Percentiles rank a stretch among this genome's conserved stretches.
phyloP scores from a whole-genome alignment of 2,113 vertebrate species.

The Anguilla rostrata region DNA sequence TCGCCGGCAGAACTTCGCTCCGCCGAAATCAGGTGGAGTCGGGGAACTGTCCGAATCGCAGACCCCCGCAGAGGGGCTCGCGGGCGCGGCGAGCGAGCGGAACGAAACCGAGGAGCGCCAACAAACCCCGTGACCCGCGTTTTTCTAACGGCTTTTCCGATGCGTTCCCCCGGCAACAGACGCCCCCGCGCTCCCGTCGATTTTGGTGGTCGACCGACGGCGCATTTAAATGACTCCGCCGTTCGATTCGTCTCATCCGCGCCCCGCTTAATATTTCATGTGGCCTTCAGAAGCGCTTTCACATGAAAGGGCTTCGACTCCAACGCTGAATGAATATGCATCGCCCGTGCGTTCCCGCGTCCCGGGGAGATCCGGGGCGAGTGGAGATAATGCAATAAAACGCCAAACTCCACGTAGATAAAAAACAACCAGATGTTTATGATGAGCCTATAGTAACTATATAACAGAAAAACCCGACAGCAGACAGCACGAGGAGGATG shows the following conservation, averaged over 20 bases:
- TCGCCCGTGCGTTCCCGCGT: conserved; percentile 22
- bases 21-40: conserved; percentile 59
- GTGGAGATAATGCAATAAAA: conserved; percentile 40
- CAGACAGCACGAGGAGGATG: background rate
- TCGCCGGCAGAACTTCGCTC: conserved; percentile 60
- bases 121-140: background rate
- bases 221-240: background rate
- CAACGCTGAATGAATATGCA: conserved; percentile 47
- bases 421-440: background rate
- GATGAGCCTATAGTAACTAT: background rate
- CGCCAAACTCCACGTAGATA: background rate
- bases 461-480: background rate
- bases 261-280: conserved; percentile 1
- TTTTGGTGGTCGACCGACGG: background rate
- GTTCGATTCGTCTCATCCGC: background rate
- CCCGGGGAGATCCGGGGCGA: conserved; percentile 38
- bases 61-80: background rate
- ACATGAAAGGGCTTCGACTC: conserved; percentile 45
- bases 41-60: background rate
- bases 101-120: background rate
- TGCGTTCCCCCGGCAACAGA: no score
- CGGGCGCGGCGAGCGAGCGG: background rate
- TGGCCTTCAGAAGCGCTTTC: background rate
- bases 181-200: background rate
- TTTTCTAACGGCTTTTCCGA: background rate